Evolutionary conservation across 2,113 vertebrate genomes (phyloP).

Genomic region (Triplophysa tibetana): DNA sequence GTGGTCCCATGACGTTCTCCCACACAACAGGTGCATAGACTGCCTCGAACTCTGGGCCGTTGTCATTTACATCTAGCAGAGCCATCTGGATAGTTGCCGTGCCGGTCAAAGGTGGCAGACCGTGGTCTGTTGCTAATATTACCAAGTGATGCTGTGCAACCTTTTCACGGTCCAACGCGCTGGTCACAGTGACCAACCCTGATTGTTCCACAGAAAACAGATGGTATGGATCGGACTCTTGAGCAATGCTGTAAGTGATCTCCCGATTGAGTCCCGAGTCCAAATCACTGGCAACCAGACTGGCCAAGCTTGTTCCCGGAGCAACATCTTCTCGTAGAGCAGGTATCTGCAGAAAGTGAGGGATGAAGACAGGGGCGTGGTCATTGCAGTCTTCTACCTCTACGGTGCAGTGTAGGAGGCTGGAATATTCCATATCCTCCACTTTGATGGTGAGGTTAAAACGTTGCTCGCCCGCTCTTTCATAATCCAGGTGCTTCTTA

Average conservation of each 20-base stretch:
- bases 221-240: constrained; percentile 77
- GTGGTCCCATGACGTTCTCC: constrained; percentile 79
- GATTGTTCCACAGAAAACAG: constrained; percentile 79
- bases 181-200: constrained; percentile 77
- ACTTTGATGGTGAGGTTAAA: constrained; percentile 87
- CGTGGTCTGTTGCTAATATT: constrained; percentile 81
- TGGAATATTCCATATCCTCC: constrained; percentile 84
- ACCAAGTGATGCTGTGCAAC: constrained; percentile 74
- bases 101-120: constrained; percentile 74
- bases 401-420: constrained; percentile 78
- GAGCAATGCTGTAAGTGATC: constrained; percentile 78
- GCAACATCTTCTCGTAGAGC: constrained; percentile 78
- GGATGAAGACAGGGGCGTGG: constrained; percentile 83
- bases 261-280: constrained; percentile 83
- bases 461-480: constrained; percentile 78
- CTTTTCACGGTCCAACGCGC: constrained; percentile 77
- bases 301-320: constrained; percentile 79
- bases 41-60: constrained; percentile 83
- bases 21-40: constrained; percentile 80
- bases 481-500: constrained; percentile 84
- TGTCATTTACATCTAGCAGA: constrained; percentile 86
- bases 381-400: constrained; percentile 88
- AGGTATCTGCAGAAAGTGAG: constrained; percentile 73
- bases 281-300: constrained; percentile 79
- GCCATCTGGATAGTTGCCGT: constrained; percentile 78